Conservation (phyloP, 2,888 invertebrate species). For the Caenorhabditis japonica region DNA sequence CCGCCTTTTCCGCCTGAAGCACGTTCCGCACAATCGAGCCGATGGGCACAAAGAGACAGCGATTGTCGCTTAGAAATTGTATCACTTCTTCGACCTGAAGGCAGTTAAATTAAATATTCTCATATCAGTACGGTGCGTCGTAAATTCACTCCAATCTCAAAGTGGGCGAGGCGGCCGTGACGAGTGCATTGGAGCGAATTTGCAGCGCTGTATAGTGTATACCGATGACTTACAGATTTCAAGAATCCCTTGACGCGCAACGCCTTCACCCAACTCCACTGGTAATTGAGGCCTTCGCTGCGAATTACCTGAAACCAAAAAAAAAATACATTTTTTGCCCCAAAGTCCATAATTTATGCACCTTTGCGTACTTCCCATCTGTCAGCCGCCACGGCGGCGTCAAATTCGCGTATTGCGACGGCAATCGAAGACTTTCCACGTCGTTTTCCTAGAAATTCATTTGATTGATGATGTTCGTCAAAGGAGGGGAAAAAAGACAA, state of each 20-base stretch:
- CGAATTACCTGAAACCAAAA: constrained; percentile 43
- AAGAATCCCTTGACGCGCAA: constrained; percentile 45
- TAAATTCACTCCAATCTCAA: no score
- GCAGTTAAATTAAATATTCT: no score
- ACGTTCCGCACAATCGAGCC: constrained; percentile 36
- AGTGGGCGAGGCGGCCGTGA: no score
- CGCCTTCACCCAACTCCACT: constrained; percentile 60
- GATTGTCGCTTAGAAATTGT: constrained; percentile 13
- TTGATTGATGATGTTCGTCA: not conserved
- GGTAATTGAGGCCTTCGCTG: constrained; percentile 51
- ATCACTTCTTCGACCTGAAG: constrained; percentile 40
- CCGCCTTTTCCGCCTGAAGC: constrained; percentile 23
- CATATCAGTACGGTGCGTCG: no score
- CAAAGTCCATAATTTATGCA: not conserved
- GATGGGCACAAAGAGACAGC: constrained; percentile 43
- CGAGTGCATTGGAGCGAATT: no score
- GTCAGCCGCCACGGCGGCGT: constrained; percentile 34
- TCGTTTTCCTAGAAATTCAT: constrained; percentile 1
- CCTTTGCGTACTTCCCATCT: constrained; percentile 21
- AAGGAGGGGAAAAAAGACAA: no score
- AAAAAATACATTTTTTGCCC: not conserved
- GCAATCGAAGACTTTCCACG: constrained; percentile 3
- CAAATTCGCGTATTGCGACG: constrained; percentile 20
- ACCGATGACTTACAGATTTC: constrained; percentile 4
- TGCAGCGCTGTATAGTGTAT: no score